Evolutionary conservation across 2,113 vertebrate genomes (phyloP).

Genomic region (Ardeotis arabs): DNA sequence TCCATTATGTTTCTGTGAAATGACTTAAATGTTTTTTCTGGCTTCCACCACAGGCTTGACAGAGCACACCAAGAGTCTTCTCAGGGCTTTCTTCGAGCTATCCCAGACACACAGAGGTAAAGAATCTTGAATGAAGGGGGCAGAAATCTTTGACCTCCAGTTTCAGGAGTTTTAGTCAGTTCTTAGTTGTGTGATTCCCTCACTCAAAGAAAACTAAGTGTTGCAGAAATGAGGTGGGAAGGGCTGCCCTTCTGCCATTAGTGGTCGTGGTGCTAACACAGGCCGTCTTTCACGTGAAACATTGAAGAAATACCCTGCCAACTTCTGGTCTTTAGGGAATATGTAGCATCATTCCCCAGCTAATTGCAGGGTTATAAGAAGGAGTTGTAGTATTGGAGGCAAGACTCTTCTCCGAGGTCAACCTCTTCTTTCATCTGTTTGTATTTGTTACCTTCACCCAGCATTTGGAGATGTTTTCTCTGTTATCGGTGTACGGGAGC

Average conservation of each 20-base stretch:
- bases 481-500: constrained; percentile 94
- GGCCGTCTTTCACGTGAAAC: neutral
- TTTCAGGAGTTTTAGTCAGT: neutral
- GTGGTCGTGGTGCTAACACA: neutral
- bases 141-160: neutral
- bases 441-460: constrained; percentile 44
- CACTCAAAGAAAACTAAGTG: neutral
- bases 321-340: neutral
- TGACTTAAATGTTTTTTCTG: neutral
- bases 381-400: neutral
- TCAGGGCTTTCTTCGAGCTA: constrained; percentile 95
- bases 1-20: neutral
- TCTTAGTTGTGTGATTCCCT: neutral
- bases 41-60: constrained; percentile 84
- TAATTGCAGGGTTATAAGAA: neutral
- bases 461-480: constrained; percentile 98
- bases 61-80: constrained; percentile 94
- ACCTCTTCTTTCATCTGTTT: neutral
- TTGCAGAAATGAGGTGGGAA: neutral
- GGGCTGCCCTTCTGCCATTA: neutral
- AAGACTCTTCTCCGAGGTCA: neutral
- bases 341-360: neutral
- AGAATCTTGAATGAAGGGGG: neutral
- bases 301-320: neutral
- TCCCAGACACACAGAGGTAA: constrained; percentile 97